A percentile compares a stretch with the other conserved stretches of the same genome.
Conservation (phyloP, 2,888 invertebrate genomes). For the Pogonocherus hispidulus region DNA sequence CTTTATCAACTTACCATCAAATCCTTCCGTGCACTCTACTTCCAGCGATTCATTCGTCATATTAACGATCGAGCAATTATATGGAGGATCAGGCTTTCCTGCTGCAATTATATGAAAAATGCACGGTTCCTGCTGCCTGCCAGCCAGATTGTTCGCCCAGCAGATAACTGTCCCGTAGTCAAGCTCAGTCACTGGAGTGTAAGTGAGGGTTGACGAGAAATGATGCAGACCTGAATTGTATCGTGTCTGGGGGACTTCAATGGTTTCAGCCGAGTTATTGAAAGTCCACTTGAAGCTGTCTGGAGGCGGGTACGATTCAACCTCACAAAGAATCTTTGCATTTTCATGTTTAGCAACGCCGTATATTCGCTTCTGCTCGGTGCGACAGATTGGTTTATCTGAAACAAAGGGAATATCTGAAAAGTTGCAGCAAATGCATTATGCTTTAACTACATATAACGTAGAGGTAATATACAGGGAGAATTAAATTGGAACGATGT, state of each 20-base stretch:
- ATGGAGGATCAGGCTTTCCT: constrained; percentile 83
- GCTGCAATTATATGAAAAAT: constrained; percentile 82
- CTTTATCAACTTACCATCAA: constrained; percentile 74
- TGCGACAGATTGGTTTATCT: constrained; percentile 89
- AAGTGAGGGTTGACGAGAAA: constrained; percentile 78
- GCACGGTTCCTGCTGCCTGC: constrained; percentile 81
- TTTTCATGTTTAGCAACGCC: constrained; percentile 88
- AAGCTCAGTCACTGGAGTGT: constrained; percentile 81
- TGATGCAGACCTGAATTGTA: constrained; percentile 72
- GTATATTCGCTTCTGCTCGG: constrained; percentile 82
- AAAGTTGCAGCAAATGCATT: background rate
- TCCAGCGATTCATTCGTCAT: constrained; percentile 84
- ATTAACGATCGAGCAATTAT: constrained; percentile 83
- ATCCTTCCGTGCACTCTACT: constrained; percentile 80
- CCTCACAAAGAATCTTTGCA: constrained; percentile 84
- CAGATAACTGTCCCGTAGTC: constrained; percentile 82
- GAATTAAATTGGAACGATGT: too few relatives aligned
- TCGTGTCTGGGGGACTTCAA: constrained; percentile 80
- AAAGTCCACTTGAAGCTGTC: constrained; percentile 90
- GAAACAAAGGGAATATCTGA: constrained; percentile 50
- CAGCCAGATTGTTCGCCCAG: constrained; percentile 80
- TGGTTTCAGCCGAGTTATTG: constrained; percentile 88
- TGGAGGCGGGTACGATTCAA: constrained; percentile 87
- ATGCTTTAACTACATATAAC: background rate
- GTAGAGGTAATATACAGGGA: too few relatives aligned